These are phyloP conservation scores for Manis crassicaudata DNA, from an alignment of 2,797 vertebrate genomes.

Conservation along the genomic window DNA sequence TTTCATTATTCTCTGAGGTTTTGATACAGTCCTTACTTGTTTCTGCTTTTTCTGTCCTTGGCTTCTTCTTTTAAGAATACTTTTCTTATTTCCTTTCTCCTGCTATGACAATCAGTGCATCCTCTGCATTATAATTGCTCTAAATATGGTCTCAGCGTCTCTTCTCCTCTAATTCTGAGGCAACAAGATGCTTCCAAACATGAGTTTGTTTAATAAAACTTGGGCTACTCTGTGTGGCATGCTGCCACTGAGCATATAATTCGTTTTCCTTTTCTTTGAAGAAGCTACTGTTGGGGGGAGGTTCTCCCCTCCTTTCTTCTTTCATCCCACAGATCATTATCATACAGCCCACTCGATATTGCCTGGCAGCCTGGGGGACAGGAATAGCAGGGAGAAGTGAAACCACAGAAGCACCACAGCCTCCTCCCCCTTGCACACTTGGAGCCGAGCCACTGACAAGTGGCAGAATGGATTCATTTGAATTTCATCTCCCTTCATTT, in stretches of 20 bases:
- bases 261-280: slow-evolving; percentile 51
- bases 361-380: slow-evolving; percentile 68
- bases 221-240: slow-evolving; percentile 30
- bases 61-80: neutral
- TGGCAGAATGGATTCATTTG: slow-evolving; percentile 45
- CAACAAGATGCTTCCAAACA: slow-evolving; percentile 43
- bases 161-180: neutral
- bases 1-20: neutral
- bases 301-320: neutral
- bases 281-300: slow-evolving; percentile 15
- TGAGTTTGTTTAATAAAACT: slow-evolving; percentile 50
- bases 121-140: slow-evolving; percentile 11
- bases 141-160: neutral
- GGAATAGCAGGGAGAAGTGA: slow-evolving; percentile 51
- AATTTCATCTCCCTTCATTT: slow-evolving; percentile 45
- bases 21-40: neutral
- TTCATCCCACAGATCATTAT: slow-evolving; percentile 63
- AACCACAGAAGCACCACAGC: slow-evolving; percentile 35
- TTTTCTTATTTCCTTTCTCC: slow-evolving; percentile 13
- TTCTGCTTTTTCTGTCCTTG: neutral
- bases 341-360: slow-evolving; percentile 71
- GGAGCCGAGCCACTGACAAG: slow-evolving; percentile 59
- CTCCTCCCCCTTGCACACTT: neutral
- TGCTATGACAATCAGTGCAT: slow-evolving; percentile 18
- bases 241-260: neutral